Conservation (phyloP, 1,140 invertebrate species). For the Zaprionus lachaisei region DNA sequence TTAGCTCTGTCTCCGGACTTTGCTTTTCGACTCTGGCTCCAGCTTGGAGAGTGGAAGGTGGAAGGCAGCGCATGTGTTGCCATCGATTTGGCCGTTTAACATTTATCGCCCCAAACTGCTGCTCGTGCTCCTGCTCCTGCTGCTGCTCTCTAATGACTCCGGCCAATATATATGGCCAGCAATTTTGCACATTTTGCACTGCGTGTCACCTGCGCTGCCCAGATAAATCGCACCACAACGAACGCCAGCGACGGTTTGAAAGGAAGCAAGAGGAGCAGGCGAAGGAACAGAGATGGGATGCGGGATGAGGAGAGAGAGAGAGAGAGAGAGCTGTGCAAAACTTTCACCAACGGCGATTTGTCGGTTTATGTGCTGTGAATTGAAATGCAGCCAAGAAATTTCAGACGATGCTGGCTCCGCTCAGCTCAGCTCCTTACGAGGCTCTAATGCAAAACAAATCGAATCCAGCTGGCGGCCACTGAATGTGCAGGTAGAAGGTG, state of each 20-base stretch:
- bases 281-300: not conserved
- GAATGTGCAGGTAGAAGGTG: conserved; percentile 6
- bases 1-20: not conserved
- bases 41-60: not conserved
- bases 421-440: not conserved
- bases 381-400: conserved; percentile 78
- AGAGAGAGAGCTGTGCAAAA: conserved; percentile 39
- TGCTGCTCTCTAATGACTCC: conserved; percentile 44
- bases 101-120: conserved; percentile 67
- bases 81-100: conserved; percentile 81
- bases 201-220: conserved; percentile 76
- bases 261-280: not conserved
- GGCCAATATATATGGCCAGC: conserved; percentile 74
- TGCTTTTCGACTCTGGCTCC: conserved; percentile 4
- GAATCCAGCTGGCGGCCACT: conserved; percentile 42
- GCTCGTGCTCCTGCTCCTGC: not conserved
- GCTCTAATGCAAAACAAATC: conserved; percentile 53
- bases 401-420: not conserved
- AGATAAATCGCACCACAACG: conserved; percentile 68
- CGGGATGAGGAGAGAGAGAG: no score
- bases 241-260: not conserved
- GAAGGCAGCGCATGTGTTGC: conserved; percentile 69
- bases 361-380: conserved; percentile 80
- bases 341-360: conserved; percentile 73
- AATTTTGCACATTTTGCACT: conserved; percentile 76